Evolutionary conservation across 2,113 vertebrate species (phyloP).

Genomic region (Morphnarchus princeps): DNA sequence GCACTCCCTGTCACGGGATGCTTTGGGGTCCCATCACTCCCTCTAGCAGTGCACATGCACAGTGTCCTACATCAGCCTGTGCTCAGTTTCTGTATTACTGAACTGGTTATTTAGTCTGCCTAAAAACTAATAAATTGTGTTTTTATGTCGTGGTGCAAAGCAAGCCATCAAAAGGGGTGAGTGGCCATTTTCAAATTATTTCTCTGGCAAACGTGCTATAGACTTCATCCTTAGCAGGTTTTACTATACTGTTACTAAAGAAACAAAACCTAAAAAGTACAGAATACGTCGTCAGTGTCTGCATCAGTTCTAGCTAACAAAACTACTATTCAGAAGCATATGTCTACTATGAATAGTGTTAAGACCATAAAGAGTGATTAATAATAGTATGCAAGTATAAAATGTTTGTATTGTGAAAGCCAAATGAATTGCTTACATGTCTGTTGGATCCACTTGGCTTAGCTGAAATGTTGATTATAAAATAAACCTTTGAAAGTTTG

Average conservation of each 20-base stretch:
- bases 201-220: background rate
- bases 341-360: background rate
- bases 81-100: background rate
- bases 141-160: background rate
- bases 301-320: background rate
- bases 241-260: background rate
- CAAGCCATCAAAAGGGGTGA: background rate
- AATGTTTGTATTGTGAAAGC: background rate
- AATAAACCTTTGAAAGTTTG: background rate
- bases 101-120: background rate
- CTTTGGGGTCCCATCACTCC: background rate
- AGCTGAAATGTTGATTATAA: background rate
- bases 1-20: background rate
- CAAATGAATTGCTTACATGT: background rate
- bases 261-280: background rate
- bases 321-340: background rate
- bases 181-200: background rate
- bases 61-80: background rate
- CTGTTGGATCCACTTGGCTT: background rate
- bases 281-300: background rate
- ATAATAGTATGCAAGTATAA: background rate
- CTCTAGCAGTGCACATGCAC: background rate
- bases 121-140: background rate
- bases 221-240: background rate
- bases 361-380: background rate